Conservation (phyloP, 2,888 invertebrate species). For the Ormyrus labotus region DNA sequence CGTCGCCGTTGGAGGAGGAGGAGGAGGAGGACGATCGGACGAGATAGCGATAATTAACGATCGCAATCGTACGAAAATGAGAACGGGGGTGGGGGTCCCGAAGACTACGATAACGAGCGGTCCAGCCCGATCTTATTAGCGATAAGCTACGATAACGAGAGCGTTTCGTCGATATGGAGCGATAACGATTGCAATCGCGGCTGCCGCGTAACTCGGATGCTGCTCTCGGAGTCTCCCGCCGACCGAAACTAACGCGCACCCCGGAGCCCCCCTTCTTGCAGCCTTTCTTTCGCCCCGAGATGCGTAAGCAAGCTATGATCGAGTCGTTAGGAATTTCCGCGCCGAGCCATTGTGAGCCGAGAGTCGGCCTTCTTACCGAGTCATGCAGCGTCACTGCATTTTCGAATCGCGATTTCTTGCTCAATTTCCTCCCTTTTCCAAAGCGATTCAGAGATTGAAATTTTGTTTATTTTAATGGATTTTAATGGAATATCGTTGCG, state of each 20-base stretch:
- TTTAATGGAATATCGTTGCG: too few species aligned
- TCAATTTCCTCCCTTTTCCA: too few species aligned
- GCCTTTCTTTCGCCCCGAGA: neutral
- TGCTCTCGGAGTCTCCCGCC: neutral
- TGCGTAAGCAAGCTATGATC: neutral
- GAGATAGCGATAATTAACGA: conserved; percentile 74
- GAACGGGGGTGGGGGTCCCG: conserved; percentile 63
- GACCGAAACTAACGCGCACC: conserved; percentile 10
- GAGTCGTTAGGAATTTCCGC: neutral
- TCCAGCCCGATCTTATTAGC: conserved; percentile 73
- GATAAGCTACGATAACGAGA: conserved; percentile 72
- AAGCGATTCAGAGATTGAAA: too few species aligned
- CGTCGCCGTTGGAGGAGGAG: conserved; percentile 45
- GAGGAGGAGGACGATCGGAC: conserved; percentile 61
- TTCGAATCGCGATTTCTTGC: too few species aligned
- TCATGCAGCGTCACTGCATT: too few species aligned
- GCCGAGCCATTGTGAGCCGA: too few species aligned
- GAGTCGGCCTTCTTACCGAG: too few species aligned
- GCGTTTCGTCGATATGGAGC: conserved; percentile 61
- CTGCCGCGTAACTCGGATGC: neutral
- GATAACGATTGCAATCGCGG: conserved; percentile 61
- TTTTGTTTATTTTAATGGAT: too few species aligned
- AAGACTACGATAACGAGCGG: conserved; percentile 73
- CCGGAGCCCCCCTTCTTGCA: neutral
- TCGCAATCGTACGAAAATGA: conserved; percentile 73